Base-by-base conservation (phyloP, 2,797 vertebrate genomes). In the Cetoscarus ocellatus region DNA sequence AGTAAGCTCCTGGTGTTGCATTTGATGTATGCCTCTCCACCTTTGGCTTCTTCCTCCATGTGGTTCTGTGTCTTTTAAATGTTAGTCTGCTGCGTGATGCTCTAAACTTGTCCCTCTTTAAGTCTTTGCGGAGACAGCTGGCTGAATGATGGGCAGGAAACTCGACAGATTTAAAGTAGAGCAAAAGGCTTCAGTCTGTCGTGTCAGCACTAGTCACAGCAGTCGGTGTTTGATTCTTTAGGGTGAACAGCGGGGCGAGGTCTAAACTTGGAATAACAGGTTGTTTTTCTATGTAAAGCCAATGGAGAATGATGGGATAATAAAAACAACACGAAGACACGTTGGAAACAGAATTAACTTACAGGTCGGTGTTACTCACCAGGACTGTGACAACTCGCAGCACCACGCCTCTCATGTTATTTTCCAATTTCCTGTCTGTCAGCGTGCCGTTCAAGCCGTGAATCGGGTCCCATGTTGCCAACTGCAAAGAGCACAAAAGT, bases 321-420 rank as follows among this genome's bases (percentile, higher is more conserved):
- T 17, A 50, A 47, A 15, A 56, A 61, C 40, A 57, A 13, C 55
- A 47, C 7, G 8, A 10, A 34, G 14, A 34, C 35, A 34, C n/a
- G 55, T 6, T 27, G 27, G 27, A 27, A 27, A 27, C 27, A 43
- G 18, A 35, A 63, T 42, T 47, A 58, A 64, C 36, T 65, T 58
- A 50, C 40, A 42, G 35, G 54, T 54, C 35, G 59, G 49, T 3
- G 49, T 5, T 67, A 84, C 97, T 96, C 93, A 99, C 98, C 96
- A 99, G 90, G 58, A 99, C 96, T 35, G 97, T 98, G 49, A 98
- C 98, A 17, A 99, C 96, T 5, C 97, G 96, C 0, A 99, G 94
- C 62, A 99, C 96, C 47, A 99, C 97, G 8, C 98, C 98, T 71
- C 97, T 92, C 97, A 99, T 99, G 88, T 99, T 99, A 75, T 99